Base-by-base conservation (phyloP, 2,888 invertebrate genomes). In the Synergus laeviventris region DNA sequence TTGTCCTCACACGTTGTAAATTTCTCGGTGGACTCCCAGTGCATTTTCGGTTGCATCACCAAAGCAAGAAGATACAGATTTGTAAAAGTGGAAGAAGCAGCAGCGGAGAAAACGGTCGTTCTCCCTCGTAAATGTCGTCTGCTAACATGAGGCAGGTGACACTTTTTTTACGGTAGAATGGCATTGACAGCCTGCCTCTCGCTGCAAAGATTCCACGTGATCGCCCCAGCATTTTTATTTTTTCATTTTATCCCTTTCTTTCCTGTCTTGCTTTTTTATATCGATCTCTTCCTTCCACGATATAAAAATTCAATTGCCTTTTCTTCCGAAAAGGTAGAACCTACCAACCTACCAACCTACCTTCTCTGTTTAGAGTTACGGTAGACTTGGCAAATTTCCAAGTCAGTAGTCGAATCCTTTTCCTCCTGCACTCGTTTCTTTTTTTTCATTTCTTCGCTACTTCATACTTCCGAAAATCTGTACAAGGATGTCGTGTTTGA, bases 281-380 rank as follows among this genome's bases (percentile, higher is more conserved):
- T 39, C 7, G 18, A 12, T 39, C 42, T 12, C 9, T 21, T 42
- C 39, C 12, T 39, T 64, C 21, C 11, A 9, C 39, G 64, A 64
- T 64, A 64, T 85, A 85, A 85, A 86, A 86, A 86, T 86, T 85
- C 86, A 86, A 86, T 86, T 86, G 86, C 81, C 79, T 31, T 82
- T 82, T 36, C 82, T 81, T 73, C 42, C 73, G 38, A 56, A 78
- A 78, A 54, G 62, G 73, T 78, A 75, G 76, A 74, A 78, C 74
- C 77, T 76, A 39, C 75, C 38, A 24, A n/a, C 76, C 78, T 77
- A 78, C 75, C 77, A 75, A 38, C 74, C 38, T 36, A 14, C 80
- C 61, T 75, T 61, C 56, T 74, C 5, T 24, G 59, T 73, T 79
- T 54, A 45, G 78, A 76, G 79, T 59, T 42, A 70, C 64, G 38